Percentiles rank a stretch among this genome's conserved stretches.
phyloP scores from a whole-genome alignment of 2,888 invertebrate genomes.

The Macaria liturata region DNA sequence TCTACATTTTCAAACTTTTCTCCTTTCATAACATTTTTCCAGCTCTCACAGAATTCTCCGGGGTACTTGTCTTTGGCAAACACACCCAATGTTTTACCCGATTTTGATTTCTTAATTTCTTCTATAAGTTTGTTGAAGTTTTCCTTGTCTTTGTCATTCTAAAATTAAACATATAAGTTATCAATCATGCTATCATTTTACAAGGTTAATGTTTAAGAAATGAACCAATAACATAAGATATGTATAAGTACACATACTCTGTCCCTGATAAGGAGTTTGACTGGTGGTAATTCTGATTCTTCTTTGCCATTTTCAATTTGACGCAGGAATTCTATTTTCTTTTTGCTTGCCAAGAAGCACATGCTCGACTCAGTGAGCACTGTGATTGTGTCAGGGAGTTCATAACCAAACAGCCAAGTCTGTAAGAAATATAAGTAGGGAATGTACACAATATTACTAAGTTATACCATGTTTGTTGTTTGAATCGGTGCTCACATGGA shows the following conservation, averaged over 20 bases:
- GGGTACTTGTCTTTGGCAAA: conserved; percentile 97
- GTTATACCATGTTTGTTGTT: background rate
- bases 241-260: conserved; percentile 82
- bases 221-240: no score
- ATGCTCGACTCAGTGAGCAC: conserved; percentile 93
- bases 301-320: conserved; percentile 94
- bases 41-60: conserved; percentile 96
- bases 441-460: background rate
- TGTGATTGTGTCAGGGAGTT: conserved; percentile 97
- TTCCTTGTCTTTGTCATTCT: conserved; percentile 95
- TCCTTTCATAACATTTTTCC: conserved; percentile 90
- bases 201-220: background rate
- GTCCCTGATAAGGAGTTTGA: conserved; percentile 94
- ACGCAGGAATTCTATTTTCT: conserved; percentile 98
- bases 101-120: conserved; percentile 93
- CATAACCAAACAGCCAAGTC: conserved; percentile 99
- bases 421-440: conserved; percentile 52
- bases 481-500: no score
- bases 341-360: conserved; percentile 97
- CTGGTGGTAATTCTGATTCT: conserved; percentile 90
- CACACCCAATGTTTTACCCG: conserved; percentile 93
- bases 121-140: conserved; percentile 91
- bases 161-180: conserved; percentile 8
- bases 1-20: conserved; percentile 94
- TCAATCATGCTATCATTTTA: background rate